These are phyloP conservation scores for Polietes domitor DNA, from an alignment of 2,888 invertebrate species.

Conservation along the genomic window DNA sequence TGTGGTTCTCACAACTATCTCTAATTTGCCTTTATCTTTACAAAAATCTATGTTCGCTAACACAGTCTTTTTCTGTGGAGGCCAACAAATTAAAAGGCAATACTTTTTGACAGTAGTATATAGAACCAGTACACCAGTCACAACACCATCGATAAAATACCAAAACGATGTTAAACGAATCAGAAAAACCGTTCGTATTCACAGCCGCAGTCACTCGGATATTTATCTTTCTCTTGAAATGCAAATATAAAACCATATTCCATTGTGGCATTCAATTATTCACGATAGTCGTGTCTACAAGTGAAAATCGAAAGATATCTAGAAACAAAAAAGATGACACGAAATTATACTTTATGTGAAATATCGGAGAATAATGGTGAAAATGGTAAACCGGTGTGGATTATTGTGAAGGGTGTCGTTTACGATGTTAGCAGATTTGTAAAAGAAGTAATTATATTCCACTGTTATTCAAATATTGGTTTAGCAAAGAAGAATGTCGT, in stretches of 20 bases:
- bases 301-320: conserved; percentile 22
- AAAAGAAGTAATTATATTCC: conserved; percentile 81
- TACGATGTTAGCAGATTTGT: conserved; percentile 87
- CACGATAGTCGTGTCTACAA: conserved; percentile 12
- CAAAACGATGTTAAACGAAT: conserved; percentile 10
- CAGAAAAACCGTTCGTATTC: conserved; percentile 3
- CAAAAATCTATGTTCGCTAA: neutral
- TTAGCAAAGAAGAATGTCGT: neutral
- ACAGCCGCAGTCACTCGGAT: neutral
- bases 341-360: conserved; percentile 81
- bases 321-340: conserved; percentile 58
- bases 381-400: conserved; percentile 83
- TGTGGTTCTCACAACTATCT: neutral
- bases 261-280: conserved; percentile 33
- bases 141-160: neutral
- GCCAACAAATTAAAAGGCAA: conserved; percentile 61
- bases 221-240: conserved; percentile 22
- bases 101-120: conserved; percentile 37
- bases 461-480: neutral
- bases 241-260: conserved; percentile 50
- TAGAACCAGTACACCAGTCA: neutral
- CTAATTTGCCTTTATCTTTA: neutral
- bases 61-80: conserved; percentile 9
- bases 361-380: conserved; percentile 84
- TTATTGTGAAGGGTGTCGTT: conserved; percentile 85